Percentiles rank a stretch among this genome's conserved stretches.
These are phyloP conservation scores for Alosa sapidissima DNA, from an alignment of 2,797 vertebrate species.

Conservation along the genomic window DNA sequence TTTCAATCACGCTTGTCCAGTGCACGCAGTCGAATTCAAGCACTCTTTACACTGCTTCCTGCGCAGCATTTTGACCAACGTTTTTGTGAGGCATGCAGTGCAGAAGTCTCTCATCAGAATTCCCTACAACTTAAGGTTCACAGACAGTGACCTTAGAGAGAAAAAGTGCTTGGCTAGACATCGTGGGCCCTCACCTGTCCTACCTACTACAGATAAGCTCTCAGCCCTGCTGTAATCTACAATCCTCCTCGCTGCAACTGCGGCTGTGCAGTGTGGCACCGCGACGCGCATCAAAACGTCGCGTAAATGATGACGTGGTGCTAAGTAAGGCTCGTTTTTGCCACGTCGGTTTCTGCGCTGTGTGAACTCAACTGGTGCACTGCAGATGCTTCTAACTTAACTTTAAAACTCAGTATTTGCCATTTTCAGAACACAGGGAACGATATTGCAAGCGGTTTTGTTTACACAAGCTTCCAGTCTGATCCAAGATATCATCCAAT, in stretches of 20 bases:
- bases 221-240: too few species aligned
- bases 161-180: too few species aligned
- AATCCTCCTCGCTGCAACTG: background rate
- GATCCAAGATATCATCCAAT: background rate
- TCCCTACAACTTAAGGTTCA: too few species aligned
- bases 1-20: too few species aligned
- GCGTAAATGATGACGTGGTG: conserved; percentile 17
- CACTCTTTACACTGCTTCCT: too few species aligned
- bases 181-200: too few species aligned
- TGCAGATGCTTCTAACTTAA: background rate
- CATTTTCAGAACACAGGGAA: background rate
- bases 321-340: conserved; percentile 17
- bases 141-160: too few species aligned
- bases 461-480: background rate
- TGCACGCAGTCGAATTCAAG: too few species aligned
- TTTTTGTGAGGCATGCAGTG: too few species aligned
- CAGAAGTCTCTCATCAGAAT: too few species aligned
- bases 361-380: conserved; percentile 23
- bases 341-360: conserved; percentile 32
- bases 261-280: background rate
- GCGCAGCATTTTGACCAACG: too few species aligned
- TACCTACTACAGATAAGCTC: too few species aligned
- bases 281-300: background rate
- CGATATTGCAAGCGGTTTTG: background rate
- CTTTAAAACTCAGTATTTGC: background rate